Evolutionary conservation across 2,113 vertebrate species (phyloP).

Genomic region (Pleuronectes platessa): DNA sequence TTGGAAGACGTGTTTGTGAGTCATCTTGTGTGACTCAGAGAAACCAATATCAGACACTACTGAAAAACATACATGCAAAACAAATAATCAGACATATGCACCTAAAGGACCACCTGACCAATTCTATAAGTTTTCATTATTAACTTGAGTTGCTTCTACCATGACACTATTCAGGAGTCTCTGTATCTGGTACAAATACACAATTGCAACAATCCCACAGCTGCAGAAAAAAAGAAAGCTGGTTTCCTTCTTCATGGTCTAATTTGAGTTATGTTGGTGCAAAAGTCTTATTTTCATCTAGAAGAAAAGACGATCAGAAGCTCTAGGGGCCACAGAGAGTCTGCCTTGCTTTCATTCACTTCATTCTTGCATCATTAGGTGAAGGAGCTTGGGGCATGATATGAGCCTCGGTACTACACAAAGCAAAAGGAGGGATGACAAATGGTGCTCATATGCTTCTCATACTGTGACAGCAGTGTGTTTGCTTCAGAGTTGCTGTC

Average conservation of each 20-base stretch:
- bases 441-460: not conserved
- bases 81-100: slow-evolving; percentile 6
- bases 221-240: not conserved
- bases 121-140: slow-evolving; percentile 7
- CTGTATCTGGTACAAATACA: not conserved
- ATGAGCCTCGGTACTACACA: not conserved
- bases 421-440: not conserved
- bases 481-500: not conserved
- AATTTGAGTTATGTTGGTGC: slow-evolving; percentile 12
- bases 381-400: slow-evolving; percentile 19
- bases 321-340: slow-evolving; percentile 31
- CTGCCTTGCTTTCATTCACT: slow-evolving; percentile 54
- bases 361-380: slow-evolving; percentile 67
- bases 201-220: not conserved
- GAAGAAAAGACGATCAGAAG: slow-evolving; percentile 3
- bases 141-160: not conserved
- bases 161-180: not conserved
- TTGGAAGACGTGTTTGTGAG: slow-evolving; percentile 45
- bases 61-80: slow-evolving; percentile 26
- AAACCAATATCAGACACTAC: slow-evolving; percentile 33
- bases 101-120: not conserved
- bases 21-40: slow-evolving; percentile 25
- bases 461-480: not conserved
- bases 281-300: not conserved
- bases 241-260: not conserved